Conservation (phyloP, 2,113 vertebrate genomes). For the Saccopteryx bilineata region DNA sequence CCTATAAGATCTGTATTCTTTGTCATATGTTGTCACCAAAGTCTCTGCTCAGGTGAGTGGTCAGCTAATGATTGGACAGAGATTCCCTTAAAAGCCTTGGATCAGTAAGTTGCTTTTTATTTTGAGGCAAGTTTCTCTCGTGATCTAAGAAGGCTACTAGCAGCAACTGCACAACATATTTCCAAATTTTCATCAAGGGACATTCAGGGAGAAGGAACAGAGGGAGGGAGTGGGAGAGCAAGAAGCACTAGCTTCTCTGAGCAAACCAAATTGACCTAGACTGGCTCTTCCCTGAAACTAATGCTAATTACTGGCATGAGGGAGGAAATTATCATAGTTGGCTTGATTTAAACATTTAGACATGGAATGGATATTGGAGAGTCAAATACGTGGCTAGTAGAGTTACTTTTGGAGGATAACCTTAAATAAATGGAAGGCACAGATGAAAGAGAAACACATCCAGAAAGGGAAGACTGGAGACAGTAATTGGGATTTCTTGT, state of each 20-base stretch:
- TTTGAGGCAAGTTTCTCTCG: neutral
- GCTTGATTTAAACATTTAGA: slow-evolving; percentile 8
- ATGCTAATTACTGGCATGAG: neutral
- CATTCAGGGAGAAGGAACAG: neutral
- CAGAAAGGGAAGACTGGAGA: neutral
- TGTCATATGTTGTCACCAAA: neutral
- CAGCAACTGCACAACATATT: neutral
- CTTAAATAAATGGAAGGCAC: neutral
- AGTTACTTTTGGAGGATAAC: neutral
- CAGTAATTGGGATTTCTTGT: neutral
- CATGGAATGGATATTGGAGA: neutral
- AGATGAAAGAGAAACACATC: neutral
- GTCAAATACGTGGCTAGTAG: neutral
- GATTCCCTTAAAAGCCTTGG: neutral
- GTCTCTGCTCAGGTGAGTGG: neutral
- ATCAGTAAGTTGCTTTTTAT: slow-evolving; percentile 1
- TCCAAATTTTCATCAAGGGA: neutral
- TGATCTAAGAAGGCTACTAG: neutral
- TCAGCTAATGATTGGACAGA: neutral
- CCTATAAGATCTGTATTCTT: neutral
- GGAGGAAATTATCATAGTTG: neutral
- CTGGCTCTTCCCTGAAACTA: neutral
- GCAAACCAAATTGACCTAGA: neutral
- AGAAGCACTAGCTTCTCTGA: neutral
- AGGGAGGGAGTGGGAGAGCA: neutral